Base-by-base conservation (phyloP, 2,113 vertebrate genomes). In the Sinocyclocheilus anophthalmus region DNA sequence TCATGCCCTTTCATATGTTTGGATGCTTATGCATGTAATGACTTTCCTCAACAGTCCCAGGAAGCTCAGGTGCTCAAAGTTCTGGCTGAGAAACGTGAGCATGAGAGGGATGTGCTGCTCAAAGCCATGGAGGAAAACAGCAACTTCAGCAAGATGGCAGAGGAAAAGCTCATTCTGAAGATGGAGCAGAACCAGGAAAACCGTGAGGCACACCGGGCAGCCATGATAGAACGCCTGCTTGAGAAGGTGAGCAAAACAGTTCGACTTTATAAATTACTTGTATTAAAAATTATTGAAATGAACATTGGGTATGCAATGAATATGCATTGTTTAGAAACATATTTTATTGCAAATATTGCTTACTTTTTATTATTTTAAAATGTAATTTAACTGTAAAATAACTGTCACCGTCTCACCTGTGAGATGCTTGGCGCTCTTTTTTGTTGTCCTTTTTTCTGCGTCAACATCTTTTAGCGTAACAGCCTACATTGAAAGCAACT, bases 121-220 rank as follows among this genome's bases (percentile, higher is more conserved):
- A 99, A 99, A 90, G 98, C 98, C 91, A 96, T 99, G 26, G 98
- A 99, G 86, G 98, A 99, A 92, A 99, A 99, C 95, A 98, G 96
- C 93, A 99, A 98, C 91, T 99, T 99, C 93, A 99, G 97, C 95
- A 97, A 96, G 91, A 96, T 95, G 96, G 98, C 98, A 0, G 97
- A 99, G 87, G 97, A 98, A 91, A 97, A 96, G 90, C 96, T 99
- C 89, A 95, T 95, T 0, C 93, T 96, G 91, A 99, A 96, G 93
- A 99, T 99, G 97, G 98, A 98, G 18, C 96, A 97, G 93, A 99
- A 97, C 92, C 97, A 97, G 92, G 98, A 99, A 92, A 99, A 99
- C 92, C 95, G 98, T 0, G 96, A 98, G 53, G 98, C 98, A 6
- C 93, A 97, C 42, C 91, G 99, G 89, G 97, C 97, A 0, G 98